Evolutionary conservation across 2,888 invertebrate species (phyloP), one percentile per base, ranked within the genome.

Genomic region (Ischnus inquisitorius): DNA sequence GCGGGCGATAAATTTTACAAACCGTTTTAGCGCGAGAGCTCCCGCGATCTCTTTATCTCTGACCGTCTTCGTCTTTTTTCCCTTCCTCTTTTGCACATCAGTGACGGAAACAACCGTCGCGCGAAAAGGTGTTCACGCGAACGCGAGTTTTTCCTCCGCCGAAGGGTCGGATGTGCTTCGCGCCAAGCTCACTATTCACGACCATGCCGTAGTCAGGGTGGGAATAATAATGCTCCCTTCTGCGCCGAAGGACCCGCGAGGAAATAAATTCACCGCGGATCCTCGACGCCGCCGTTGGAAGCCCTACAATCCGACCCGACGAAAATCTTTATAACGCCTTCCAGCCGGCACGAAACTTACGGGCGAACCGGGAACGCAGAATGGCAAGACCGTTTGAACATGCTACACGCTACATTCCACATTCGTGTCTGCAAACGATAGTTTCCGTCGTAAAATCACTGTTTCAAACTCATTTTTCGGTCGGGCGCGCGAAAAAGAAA

Each of bases 71-170:
- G 14, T 57, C 16, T 65, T 46, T 64, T 39, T 74, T 64, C n/a
- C n/a, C n/a, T n/a, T n/a, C n/a, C n/a, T 76, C 19, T 28, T 65
- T 60, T 41, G 41, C 25, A 57, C 83, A 84, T 82, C 82, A 75
- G 64, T 48, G 68, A 57, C 78, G 68, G 48, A 16, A 74, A 85
- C 85, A 79, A 83, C 81, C 57, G 34, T 34, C 8, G 41, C 48
- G 68, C 25, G 28, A 60, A 25, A 76, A 76, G 16, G 28, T 75
- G 34, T 64, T 54, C 39, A n/a, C 69, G 41, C 25, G 28, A 46
- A 46, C 43, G 69, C 72, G 82, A 78, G 41, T 46, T 48, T n/a
- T 28, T 12, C 28, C 68, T 22, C 16, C 41, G 43, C 19, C 12
- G 46, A 43, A 65, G 46, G 22, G 51, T n/a, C n/a, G 34, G 34